These are phyloP conservation scores for human DNA, from an alignment of 2,113 vertebrate species.

Conservation along the genomic window DNA sequence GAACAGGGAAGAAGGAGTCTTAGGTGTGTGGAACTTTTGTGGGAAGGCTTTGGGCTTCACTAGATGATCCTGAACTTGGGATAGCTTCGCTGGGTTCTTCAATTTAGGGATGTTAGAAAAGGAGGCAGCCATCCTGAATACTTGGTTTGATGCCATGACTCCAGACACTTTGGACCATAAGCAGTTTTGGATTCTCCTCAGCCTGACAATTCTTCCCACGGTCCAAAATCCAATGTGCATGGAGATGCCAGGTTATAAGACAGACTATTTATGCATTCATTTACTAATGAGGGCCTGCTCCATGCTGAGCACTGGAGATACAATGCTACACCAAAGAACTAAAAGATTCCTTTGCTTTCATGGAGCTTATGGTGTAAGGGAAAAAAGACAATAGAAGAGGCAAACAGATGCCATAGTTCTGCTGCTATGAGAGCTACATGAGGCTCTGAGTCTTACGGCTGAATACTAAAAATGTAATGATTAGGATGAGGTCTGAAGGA, in stretches of 20 bases:
- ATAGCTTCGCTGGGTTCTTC: not conserved
- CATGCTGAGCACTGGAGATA: not conserved
- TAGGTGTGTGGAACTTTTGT: not conserved
- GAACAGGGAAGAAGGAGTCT: not conserved
- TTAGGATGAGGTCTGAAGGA: not conserved
- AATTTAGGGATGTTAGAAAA: not conserved
- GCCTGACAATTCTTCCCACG: not conserved
- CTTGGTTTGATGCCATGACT: not conserved
- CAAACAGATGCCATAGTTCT: not conserved
- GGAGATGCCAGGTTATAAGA: not conserved
- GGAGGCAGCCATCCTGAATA: not conserved
- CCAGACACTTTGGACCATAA: not conserved
- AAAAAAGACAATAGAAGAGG: not conserved
- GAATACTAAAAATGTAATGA: not conserved
- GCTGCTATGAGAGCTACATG: not conserved
- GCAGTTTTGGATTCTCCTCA: not conserved
- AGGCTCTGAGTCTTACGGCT: not conserved
- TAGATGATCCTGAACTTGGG: not conserved
- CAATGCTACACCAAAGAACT: not conserved
- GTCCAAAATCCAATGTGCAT: not conserved
- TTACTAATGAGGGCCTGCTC: not conserved
- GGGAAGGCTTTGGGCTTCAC: slow-evolving; percentile 8
- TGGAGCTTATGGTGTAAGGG: not conserved
- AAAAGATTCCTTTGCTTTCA: not conserved
- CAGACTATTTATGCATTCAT: not conserved